Percentiles rank a stretch among this genome's conserved stretches.
These are phyloP conservation scores for Punctoribates punctum DNA, from an alignment of 2,888 invertebrate genomes.

Conservation along the genomic window DNA sequence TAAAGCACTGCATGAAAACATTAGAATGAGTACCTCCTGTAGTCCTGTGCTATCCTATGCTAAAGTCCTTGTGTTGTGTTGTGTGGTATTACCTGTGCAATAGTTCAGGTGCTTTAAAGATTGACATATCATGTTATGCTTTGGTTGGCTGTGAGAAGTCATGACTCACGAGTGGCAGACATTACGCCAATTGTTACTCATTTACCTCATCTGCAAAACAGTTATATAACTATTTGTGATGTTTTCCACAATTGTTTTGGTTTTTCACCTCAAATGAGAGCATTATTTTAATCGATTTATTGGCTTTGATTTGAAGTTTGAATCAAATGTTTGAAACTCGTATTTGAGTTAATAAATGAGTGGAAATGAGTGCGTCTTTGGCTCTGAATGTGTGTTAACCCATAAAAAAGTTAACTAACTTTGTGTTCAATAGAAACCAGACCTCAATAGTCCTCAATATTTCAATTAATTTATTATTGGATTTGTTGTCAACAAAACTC, in stretches of 20 bases:
- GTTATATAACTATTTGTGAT: not conserved
- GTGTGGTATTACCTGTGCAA: too few relatives aligned
- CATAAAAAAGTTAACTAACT: not conserved
- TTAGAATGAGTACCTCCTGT: too few relatives aligned
- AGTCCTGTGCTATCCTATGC: too few relatives aligned
- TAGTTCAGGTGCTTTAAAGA: too few relatives aligned
- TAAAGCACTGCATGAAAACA: too few relatives aligned
- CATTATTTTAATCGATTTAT: not conserved
- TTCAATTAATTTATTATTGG: conserved; percentile 1
- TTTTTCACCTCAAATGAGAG: not conserved
- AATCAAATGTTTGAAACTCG: not conserved
- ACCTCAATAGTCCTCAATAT: conserved; percentile 21
- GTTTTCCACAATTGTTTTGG: not conserved
- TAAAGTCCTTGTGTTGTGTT: too few relatives aligned
- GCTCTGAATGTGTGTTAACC: conserved; percentile 4
- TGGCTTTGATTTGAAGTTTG: not conserved
- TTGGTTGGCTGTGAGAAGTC: not conserved
- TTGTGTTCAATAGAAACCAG: not conserved
- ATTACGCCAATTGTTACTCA: not conserved
- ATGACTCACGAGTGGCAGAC: conserved; percentile 17
- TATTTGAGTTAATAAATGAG: not conserved
- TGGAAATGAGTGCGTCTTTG: conserved; percentile 18
- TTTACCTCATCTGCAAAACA: not conserved
- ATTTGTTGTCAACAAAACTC: conserved; percentile 9
- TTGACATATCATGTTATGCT: not conserved